Evolutionary conservation across 53 echinoderm and acorn worm species (phyloP).

Genomic region (Zoroaster sp.): DNA sequence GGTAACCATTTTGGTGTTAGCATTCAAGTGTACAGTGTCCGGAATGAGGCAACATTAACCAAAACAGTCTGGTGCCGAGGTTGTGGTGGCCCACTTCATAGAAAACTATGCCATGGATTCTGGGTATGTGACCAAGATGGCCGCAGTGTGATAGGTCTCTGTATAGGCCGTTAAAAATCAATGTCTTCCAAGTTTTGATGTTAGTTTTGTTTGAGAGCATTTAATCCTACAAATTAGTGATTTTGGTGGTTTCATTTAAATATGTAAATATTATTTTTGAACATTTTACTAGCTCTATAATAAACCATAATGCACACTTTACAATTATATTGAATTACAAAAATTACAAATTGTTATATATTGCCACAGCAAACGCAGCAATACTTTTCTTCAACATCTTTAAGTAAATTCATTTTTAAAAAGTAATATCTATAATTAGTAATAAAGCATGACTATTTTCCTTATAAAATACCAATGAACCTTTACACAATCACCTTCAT

Average conservation of each 20-base stretch:
- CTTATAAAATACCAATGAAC: neutral
- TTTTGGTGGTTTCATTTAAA: constrained; percentile 7
- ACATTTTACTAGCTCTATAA: neutral
- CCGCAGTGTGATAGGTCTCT: neutral
- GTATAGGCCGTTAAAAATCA: constrained; percentile 4
- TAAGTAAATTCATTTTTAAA: neutral
- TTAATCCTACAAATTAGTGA: neutral
- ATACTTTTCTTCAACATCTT: too few species aligned
- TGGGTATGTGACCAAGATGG: neutral
- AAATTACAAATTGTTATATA: too few species aligned
- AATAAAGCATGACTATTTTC: neutral
- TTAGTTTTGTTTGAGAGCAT: constrained; percentile 14
- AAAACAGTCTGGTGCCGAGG: constrained; percentile 8
- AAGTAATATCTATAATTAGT: neutral
- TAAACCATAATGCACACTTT: constrained; percentile 1
- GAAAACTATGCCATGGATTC: neutral
- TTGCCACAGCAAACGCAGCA: neutral
- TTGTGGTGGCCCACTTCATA: neutral
- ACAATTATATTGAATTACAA: neutral
- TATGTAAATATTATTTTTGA: neutral
- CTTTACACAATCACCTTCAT: too few species aligned
- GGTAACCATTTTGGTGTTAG: neutral
- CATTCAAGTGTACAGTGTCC: neutral
- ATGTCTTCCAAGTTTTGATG: constrained; percentile 60
- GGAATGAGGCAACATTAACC: neutral